These are phyloP conservation scores for Lampris megalopsis DNA, from an alignment of 2,113 vertebrate genomes.

Conservation along the genomic window DNA sequence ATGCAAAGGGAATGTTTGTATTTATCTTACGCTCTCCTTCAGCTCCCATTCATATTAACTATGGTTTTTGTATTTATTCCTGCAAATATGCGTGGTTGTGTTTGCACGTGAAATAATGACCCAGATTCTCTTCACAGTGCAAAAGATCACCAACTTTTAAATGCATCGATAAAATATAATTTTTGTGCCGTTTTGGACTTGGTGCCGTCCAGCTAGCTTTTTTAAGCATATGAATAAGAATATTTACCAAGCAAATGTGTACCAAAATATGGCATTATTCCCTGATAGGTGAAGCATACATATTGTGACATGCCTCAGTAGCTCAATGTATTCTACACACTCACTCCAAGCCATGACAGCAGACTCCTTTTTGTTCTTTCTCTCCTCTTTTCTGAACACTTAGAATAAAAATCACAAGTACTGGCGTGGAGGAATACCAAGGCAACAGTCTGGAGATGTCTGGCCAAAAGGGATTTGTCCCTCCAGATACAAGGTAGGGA, in stretches of 20 bases:
- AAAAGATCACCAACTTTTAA: neutral
- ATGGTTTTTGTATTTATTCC: neutral
- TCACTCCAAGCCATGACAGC: slow-evolving; percentile 79
- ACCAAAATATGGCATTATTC: slow-evolving; percentile 81
- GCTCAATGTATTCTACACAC: slow-evolving; percentile 78
- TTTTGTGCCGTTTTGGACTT: too few relatives aligned
- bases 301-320: slow-evolving; percentile 78
- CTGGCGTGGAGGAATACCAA: slow-evolving; percentile 81
- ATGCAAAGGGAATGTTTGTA: slow-evolving; percentile 10
- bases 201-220: slow-evolving; percentile 5
- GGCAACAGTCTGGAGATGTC: slow-evolving; percentile 87
- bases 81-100: slow-evolving; percentile 10
- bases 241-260: slow-evolving; percentile 76
- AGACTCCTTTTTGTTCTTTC: slow-evolving; percentile 68
- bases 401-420: slow-evolving; percentile 82
- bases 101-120: slow-evolving; percentile 19
- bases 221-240: slow-evolving; percentile 49
- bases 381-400: slow-evolving; percentile 72
- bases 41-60: slow-evolving; percentile 15
- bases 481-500: slow-evolving; percentile 88
- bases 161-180: too few relatives aligned
- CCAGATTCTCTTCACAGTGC: slow-evolving; percentile 7
- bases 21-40: slow-evolving; percentile 11
- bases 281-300: slow-evolving; percentile 77
- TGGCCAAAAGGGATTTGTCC: slow-evolving; percentile 96